A percentile compares a stretch with the other conserved stretches of the same genome.
Conservation (phyloP, 2,888 invertebrate genomes). For the Ecliptopera silaceata region DNA sequence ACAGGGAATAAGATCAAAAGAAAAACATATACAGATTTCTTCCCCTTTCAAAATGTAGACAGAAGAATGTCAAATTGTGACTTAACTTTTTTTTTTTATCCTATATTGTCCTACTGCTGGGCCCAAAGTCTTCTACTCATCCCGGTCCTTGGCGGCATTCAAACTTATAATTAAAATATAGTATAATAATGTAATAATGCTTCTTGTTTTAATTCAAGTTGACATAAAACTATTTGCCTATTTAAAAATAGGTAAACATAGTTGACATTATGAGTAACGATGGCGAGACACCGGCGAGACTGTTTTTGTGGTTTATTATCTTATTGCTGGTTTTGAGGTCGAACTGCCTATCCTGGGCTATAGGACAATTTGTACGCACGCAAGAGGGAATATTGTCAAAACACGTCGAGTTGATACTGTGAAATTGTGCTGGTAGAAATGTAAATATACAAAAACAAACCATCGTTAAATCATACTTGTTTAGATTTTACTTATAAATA, state of each 20-base stretch:
- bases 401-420: neutral
- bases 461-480: too few species aligned
- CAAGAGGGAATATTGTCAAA: neutral
- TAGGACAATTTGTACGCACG: neutral
- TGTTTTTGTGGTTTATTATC: neutral
- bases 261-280: constrained; percentile 26
- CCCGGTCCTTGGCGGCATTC: too few species aligned
- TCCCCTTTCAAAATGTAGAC: neutral
- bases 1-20: neutral
- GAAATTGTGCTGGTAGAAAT: too few species aligned
- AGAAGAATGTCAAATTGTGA: neutral
- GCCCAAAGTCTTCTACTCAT: too few species aligned
- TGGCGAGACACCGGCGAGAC: constrained; percentile 27
- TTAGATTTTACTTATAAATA: too few species aligned
- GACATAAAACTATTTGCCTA: neutral
- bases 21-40: constrained; percentile 4
- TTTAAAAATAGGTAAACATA: constrained; percentile 22
- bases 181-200: too few species aligned
- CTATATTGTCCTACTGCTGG: too few species aligned
- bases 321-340: constrained; percentile 12
- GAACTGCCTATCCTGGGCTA: neutral
- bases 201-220: neutral
- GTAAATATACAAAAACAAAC: too few species aligned
- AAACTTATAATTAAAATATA: too few species aligned
- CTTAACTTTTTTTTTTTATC: too few species aligned